Conservation (phyloP, 2,888 invertebrate genomes). For the Erannis defoliaria region DNA sequence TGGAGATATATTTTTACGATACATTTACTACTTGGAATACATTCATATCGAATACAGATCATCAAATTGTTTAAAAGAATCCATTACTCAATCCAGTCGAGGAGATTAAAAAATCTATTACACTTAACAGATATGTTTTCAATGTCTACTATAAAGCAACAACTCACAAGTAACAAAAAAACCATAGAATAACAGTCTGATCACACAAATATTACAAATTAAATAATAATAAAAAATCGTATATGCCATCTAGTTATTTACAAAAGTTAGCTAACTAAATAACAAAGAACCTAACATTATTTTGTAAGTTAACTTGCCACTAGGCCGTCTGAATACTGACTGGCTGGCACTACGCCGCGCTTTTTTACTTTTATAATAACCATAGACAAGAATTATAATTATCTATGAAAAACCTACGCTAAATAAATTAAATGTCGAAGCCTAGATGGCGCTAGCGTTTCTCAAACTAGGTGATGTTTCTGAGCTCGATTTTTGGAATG, state of each 20-base stretch:
- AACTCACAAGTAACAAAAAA: conserved; percentile 84
- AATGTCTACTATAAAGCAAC: conserved; percentile 80
- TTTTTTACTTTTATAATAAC: conserved; percentile 50
- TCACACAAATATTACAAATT: conserved; percentile 86
- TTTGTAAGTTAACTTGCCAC: conserved; percentile 70
- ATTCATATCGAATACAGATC: conserved; percentile 60
- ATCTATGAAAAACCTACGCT: conserved; percentile 63
- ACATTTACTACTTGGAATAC: conserved; percentile 64
- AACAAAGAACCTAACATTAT: conserved; percentile 83
- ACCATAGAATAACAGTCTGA: conserved; percentile 85
- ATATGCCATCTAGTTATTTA: conserved; percentile 85
- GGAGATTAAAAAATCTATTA: conserved; percentile 62
- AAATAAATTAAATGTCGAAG: conserved; percentile 68
- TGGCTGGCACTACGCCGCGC: conserved; percentile 69
- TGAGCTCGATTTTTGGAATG: conserved; percentile 67
- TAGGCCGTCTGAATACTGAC: conserved; percentile 81
- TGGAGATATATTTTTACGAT: conserved; percentile 66
- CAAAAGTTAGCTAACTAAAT: conserved; percentile 86
- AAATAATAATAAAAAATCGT: conserved; percentile 75
- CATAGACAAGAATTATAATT: conserved; percentile 39
- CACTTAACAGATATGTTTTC: conserved; percentile 79
- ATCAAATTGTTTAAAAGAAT: conserved; percentile 56
- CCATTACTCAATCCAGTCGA: conserved; percentile 61
- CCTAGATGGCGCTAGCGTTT: conserved; percentile 52
- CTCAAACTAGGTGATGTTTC: conserved; percentile 15